Evolutionary conservation across 2,797 vertebrate species (phyloP).

Genomic region (Ptychobarbus kaznakovi): DNA sequence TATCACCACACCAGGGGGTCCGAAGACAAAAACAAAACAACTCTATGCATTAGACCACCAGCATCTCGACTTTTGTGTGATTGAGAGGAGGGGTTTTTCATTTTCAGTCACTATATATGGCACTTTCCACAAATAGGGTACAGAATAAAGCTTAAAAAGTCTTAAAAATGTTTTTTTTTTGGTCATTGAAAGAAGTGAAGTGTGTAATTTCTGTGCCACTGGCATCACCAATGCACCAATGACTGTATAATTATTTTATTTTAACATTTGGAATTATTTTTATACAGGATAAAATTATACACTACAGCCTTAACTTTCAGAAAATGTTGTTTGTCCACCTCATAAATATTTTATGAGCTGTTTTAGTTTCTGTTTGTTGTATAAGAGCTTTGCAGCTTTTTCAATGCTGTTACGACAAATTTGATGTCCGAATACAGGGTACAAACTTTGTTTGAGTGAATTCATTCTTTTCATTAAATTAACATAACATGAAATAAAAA

Average conservation of each 20-base stretch:
- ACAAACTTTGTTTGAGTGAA: background rate
- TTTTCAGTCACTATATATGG: background rate
- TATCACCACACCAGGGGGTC: slow-evolving; percentile 55
- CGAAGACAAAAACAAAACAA: slow-evolving; percentile 18
- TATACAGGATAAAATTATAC: background rate
- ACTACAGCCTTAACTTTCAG: background rate
- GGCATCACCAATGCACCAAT: slow-evolving; percentile 11
- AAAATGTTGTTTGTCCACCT: background rate
- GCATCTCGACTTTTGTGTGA: background rate
- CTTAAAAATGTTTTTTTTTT: background rate
- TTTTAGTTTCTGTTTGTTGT: background rate
- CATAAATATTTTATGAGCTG: slow-evolving; percentile 2
- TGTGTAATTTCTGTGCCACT: background rate
- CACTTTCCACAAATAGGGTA: background rate
- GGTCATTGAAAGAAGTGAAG: background rate
- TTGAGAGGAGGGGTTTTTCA: background rate
- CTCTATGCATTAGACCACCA: slow-evolving; percentile 16
- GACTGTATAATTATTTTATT: background rate
- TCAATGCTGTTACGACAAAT: background rate
- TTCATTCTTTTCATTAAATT: background rate
- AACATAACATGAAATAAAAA: background rate
- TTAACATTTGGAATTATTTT: slow-evolving; percentile 2
- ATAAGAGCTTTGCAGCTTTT: background rate
- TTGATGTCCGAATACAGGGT: background rate
- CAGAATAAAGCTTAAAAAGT: background rate